phyloP scores from a whole-genome alignment of 2,797 vertebrate genomes.

The Brachyalestes nurse region DNA sequence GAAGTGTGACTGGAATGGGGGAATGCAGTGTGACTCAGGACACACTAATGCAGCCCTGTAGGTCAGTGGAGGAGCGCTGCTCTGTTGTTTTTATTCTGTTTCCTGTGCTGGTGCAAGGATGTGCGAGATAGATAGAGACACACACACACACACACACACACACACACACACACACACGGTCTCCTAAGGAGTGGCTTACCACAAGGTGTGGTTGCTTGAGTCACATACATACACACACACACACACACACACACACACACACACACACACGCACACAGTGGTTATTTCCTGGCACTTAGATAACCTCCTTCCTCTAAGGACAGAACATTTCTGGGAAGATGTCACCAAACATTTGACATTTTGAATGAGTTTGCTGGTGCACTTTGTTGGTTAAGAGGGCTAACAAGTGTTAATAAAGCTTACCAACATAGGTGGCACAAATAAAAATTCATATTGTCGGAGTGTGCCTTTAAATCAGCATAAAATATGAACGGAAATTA shows the following conservation, averaged over 20 bases:
- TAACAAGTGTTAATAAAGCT: no score
- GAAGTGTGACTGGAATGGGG: background rate
- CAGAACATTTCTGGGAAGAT: constrained; percentile 9
- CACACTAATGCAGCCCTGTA: background rate
- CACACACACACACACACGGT: no score
- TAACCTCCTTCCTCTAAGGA: constrained; percentile 8
- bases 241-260: no score
- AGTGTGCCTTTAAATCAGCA: no score
- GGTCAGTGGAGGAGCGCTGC: constrained; percentile 31
- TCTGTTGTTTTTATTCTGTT: background rate
- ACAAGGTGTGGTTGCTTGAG: constrained; percentile 41
- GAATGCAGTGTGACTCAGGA: constrained; percentile 2
- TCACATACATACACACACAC: background rate
- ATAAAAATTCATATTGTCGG: no score
- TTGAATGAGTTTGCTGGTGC: background rate
- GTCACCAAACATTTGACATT: background rate
- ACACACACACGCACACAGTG: background rate
- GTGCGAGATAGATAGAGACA: background rate
- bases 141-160: no score
- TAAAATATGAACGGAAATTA: no score
- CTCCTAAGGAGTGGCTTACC: constrained; percentile 43
- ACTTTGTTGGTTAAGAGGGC: no score
- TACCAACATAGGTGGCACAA: no score
- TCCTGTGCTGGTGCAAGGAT: constrained; percentile 5
- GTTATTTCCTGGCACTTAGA: constrained; percentile 20